phyloP scores from a whole-genome alignment of 2,888 invertebrate species.

The Mimachlamys varia region DNA sequence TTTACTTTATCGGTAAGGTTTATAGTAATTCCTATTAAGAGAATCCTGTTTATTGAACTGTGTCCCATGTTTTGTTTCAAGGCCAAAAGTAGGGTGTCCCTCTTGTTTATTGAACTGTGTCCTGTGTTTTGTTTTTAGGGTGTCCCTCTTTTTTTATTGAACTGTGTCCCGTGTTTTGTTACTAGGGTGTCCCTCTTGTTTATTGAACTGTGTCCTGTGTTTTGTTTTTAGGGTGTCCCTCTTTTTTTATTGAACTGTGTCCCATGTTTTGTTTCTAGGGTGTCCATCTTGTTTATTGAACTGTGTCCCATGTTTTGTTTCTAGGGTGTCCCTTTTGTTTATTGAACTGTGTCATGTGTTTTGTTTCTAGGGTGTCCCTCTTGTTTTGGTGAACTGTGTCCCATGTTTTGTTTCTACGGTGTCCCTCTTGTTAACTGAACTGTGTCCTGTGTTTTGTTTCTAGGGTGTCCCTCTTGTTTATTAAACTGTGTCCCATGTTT shows the following conservation, averaged over 20 bases:
- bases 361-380: conserved; percentile 68
- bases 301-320: conserved; percentile 28
- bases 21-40: too few relatives aligned
- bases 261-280: conserved; percentile 59
- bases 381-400: too few relatives aligned
- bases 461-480: conserved; percentile 74
- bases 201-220: too few relatives aligned
- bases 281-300: conserved; percentile 70
- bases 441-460: conserved; percentile 16
- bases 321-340: conserved; percentile 73
- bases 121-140: conserved; percentile 59
- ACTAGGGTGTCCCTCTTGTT: conserved; percentile 73
- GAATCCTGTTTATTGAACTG: too few relatives aligned
- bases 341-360: too few relatives aligned
- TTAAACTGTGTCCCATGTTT: too few relatives aligned
- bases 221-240: conserved; percentile 68
- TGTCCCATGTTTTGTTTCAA: conserved; percentile 21
- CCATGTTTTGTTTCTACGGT: conserved; percentile 62
- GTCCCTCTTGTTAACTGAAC: conserved; percentile 69
- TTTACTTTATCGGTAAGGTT: too few relatives aligned
- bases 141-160: conserved; percentile 71
- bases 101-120: too few relatives aligned
- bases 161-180: neutral
- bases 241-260: too few relatives aligned
- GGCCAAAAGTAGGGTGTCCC: conserved; percentile 75